These are phyloP conservation scores for Indicator indicator DNA, from an alignment of 2,113 vertebrate species.

Conservation along the genomic window DNA sequence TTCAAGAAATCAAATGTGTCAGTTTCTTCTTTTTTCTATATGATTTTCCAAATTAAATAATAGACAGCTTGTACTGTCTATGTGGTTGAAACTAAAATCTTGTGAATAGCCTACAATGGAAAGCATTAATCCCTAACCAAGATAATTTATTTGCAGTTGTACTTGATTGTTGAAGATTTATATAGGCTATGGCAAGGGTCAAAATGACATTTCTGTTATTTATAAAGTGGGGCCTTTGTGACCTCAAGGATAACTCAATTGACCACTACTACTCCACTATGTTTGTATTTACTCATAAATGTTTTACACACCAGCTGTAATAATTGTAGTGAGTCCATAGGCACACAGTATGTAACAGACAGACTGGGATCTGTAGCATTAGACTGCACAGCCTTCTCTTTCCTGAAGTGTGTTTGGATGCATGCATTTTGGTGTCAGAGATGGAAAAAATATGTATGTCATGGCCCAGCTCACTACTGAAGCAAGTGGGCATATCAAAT, in stretches of 20 bases:
- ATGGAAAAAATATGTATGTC: background rate
- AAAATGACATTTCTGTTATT: background rate
- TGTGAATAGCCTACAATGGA: background rate
- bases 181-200: background rate
- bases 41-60: background rate
- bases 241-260: background rate
- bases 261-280: accelerated
- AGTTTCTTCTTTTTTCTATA: background rate
- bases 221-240: background rate
- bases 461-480: background rate
- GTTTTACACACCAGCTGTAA: background rate
- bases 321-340: background rate
- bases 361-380: background rate
- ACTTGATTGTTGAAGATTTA: background rate
- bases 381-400: background rate
- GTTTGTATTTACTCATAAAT: background rate
- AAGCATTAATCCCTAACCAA: background rate
- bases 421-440: background rate
- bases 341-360: background rate
- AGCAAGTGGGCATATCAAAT: background rate
- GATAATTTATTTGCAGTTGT: background rate
- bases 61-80: background rate
- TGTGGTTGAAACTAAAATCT: background rate
- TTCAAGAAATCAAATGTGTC: background rate
- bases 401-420: accelerated